A percentile compares a stretch with the other conserved stretches of the same genome.
phyloP scores from a whole-genome alignment of 2,113 vertebrate genomes.

The Pogonocichla stellata region DNA sequence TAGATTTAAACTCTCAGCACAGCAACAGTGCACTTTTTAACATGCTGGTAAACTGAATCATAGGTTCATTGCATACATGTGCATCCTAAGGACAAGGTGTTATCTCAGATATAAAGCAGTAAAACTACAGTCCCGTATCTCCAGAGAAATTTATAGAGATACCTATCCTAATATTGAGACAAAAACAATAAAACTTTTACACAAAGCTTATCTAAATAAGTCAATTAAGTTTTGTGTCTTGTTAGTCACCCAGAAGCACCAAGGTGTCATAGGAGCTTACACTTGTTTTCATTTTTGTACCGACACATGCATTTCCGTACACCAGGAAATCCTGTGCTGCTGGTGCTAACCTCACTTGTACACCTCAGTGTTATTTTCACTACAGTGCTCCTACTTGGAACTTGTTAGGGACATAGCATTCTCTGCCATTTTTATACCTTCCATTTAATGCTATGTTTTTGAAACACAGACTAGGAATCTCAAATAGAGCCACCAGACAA shows the following conservation, averaged over 20 bases:
- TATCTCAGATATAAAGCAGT: not conserved
- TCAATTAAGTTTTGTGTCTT: not conserved
- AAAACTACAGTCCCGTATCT: not conserved
- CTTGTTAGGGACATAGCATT: not conserved
- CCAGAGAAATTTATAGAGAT: not conserved
- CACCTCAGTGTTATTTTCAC: not conserved
- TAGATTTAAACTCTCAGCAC: not conserved
- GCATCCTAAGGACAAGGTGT: not conserved
- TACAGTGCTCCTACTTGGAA: not conserved
- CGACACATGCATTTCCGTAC: not conserved
- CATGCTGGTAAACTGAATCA: not conserved
- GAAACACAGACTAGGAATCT: not conserved
- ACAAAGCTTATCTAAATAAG: not conserved
- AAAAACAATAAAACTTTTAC: not conserved
- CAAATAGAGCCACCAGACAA: not conserved
- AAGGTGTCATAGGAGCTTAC: not conserved
- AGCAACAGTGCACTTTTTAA: not conserved
- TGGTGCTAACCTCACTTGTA: not conserved
- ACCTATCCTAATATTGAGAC: not conserved
- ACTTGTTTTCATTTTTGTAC: not conserved
- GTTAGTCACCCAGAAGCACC: not conserved
- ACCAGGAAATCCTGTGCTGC: not conserved
- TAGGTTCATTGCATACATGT: not conserved
- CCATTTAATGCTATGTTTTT: not conserved
- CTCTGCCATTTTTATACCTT: not conserved